Conservation (phyloP, 2,113 vertebrate genomes). For the Pedetes capensis region DNA sequence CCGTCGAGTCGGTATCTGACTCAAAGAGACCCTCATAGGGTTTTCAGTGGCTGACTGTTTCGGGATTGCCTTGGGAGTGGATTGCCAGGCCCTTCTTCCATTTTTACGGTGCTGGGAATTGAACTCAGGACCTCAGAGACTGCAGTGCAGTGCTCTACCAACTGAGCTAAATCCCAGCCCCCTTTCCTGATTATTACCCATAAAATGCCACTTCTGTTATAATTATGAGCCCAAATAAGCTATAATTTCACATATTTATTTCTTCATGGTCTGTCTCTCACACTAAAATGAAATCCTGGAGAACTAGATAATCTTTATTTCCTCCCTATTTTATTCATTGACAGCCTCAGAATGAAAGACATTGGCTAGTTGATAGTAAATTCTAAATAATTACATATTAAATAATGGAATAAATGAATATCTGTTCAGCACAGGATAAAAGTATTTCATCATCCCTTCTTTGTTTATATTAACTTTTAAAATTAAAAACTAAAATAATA, state of each 20-base stretch:
- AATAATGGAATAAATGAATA: not conserved
- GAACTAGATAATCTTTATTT: not conserved
- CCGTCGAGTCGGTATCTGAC: too few species aligned
- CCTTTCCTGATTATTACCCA: not conserved
- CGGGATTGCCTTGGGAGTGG: too few species aligned
- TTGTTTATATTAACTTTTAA: not conserved
- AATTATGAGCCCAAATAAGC: not conserved
- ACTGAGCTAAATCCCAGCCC: too few species aligned
- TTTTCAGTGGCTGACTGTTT: too few species aligned
- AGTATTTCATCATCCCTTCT: not conserved
- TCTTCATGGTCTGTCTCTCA: not conserved
- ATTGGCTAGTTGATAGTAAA: not conserved
- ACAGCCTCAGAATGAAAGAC: not conserved
- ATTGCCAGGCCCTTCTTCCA: too few species aligned
- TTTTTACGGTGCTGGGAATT: too few species aligned
- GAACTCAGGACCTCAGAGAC: too few species aligned
- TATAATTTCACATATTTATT: not conserved
- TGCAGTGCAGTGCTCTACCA: too few species aligned
- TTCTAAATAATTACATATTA: not conserved
- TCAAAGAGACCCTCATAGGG: too few species aligned
- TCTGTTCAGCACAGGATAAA: not conserved
- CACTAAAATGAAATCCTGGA: not conserved
- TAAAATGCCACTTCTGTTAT: not conserved
- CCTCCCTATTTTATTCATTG: not conserved
- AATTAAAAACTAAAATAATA: not conserved